phyloP scores from a whole-genome alignment of 2,797 vertebrate species.

The Cynopterus sphinx region DNA sequence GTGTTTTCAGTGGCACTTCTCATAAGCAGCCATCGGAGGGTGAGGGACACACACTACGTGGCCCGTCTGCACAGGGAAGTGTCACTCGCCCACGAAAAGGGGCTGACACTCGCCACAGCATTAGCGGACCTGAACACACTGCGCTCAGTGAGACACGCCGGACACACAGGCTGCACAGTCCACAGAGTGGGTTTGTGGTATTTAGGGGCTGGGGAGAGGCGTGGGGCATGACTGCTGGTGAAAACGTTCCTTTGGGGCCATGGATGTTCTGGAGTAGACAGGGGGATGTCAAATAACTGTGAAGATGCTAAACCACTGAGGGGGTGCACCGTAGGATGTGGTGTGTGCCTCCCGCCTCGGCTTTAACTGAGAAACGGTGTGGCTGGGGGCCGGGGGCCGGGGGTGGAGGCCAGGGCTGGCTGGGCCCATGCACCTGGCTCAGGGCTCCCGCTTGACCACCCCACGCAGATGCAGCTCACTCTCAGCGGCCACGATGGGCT shows the following conservation, averaged over 20 bases:
- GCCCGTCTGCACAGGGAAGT: rapidly evolving
- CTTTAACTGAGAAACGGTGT: background rate
- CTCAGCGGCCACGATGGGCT: slow-evolving; percentile 96
- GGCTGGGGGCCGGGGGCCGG: rapidly evolving
- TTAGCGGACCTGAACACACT: background rate
- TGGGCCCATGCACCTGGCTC: slow-evolving; percentile 30
- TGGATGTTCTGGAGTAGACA: background rate
- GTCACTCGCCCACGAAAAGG: background rate
- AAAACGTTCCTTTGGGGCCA: background rate
- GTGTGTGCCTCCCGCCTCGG: background rate
- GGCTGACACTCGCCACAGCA: rapidly evolving
- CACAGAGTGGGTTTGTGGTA: background rate
- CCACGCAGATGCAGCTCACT: slow-evolving; percentile 96
- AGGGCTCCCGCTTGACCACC: slow-evolving; percentile 90
- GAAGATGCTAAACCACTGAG: background rate
- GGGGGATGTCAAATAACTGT: background rate
- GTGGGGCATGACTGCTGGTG: background rate
- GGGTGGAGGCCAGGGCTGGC: rapidly evolving
- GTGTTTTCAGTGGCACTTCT: background rate
- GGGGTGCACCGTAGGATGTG: too few species aligned
- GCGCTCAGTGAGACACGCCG: background rate
- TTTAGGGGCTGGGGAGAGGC: background rate
- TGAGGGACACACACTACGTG: rapidly evolving
- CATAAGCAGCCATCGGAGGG: rapidly evolving
- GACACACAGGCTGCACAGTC: background rate